Evolutionary conservation across 2,113 vertebrate genomes (phyloP), one percentile per base, ranked within the genome.

Genomic region (Podiceps cristatus): DNA sequence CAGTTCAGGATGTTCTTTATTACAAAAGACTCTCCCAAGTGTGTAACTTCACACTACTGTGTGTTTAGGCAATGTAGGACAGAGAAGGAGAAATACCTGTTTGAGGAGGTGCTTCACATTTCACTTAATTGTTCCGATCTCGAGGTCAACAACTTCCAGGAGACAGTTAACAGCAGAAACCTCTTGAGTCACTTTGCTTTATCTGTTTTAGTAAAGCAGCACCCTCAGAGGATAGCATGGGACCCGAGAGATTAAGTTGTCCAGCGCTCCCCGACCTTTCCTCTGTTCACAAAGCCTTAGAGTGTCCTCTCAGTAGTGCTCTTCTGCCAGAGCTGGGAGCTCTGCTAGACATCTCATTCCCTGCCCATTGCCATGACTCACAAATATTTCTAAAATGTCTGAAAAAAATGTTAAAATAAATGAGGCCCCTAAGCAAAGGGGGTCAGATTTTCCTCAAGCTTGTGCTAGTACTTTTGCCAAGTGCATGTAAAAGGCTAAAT

Each of bases 11-110:
- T 59, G 58, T 63, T 77, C 66, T 79, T 91, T 66, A 42, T 47
- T 88, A 87, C 62, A 91, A 88, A 93, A 93, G 73, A 37, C 40
- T 81, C 67, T 93, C 77, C 45, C 71, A 80, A 44, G 77, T 55
- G 50, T 85, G 86, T 97, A 96, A 97, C 95, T 86, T 95, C 89
- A 96, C 59, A 86, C 95, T 94, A 24, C 87, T 90, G 89, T 86
- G 53, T 89, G 69, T 74, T 82, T 85, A 85, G 42, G 66, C 62
- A 69, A 79, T 64, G 58, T 40, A 87, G 86, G 84, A 75, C 86
- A 89, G 77, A 82, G 79, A 33, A 73, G 52, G 45, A 74, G 82
- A 82, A 89, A 76, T 84, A 89, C 2, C 86, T 75, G 24, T 86
- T 90, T 88, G 87, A 95, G 81, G 49, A 79, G 62, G 60, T 85